These are phyloP conservation scores for Anoplolepis gracilipes DNA, from an alignment of 1,140 invertebrate genomes.

Conservation along the genomic window DNA sequence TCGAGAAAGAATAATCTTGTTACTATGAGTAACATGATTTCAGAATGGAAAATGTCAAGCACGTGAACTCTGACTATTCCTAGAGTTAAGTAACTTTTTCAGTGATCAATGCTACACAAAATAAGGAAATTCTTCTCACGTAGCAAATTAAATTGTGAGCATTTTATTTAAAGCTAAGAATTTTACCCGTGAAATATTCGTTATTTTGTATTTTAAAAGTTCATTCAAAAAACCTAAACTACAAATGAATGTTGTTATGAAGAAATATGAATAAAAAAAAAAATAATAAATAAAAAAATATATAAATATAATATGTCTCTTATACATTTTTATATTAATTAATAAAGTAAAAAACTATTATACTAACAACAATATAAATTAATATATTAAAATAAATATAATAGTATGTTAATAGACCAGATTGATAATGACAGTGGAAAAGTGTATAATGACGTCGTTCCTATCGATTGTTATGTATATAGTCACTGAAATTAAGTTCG, in stretches of 20 bases:
- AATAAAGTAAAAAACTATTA: no score
- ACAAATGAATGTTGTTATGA: background rate
- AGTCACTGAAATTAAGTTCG: background rate
- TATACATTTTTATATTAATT: background rate
- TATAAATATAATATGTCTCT: no score
- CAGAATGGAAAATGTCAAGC: conserved; percentile 9
- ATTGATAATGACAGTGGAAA: background rate
- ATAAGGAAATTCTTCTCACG: background rate
- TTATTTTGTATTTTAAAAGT: background rate
- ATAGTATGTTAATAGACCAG: background rate
- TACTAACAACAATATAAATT: background rate
- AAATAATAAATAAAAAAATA: no score
- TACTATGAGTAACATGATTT: background rate
- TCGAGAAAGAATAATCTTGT: background rate
- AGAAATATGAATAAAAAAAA: no score
- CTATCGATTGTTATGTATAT: background rate
- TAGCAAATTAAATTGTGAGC: background rate
- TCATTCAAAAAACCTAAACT: no score
- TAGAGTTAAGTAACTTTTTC: conserved; percentile 20
- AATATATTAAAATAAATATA: background rate
- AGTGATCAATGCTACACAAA: background rate
- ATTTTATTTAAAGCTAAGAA: background rate
- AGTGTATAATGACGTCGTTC: background rate
- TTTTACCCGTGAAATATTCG: background rate
- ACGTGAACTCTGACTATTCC: conserved; percentile 5